Percentiles rank a stretch among this genome's conserved stretches.
These are phyloP conservation scores for Ephydatia muelleri DNA, from an alignment of 37 sponge, comb jelly and placozoan genomes.

Conservation along the genomic window DNA sequence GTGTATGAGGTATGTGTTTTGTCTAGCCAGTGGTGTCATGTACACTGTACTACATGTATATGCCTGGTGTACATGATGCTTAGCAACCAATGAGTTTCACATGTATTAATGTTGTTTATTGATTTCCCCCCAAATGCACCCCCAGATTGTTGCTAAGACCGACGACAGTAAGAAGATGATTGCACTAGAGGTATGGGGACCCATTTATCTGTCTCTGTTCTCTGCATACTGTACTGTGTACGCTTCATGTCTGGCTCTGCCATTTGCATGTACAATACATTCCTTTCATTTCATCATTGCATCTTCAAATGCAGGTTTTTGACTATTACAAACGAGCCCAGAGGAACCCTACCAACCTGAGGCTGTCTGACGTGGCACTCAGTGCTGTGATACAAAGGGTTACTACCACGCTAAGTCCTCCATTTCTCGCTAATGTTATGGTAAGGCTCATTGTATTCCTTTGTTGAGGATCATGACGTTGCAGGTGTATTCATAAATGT, in stretches of 20 bases:
- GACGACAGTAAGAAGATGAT: conserved; percentile 38
- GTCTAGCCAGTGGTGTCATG: background rate
- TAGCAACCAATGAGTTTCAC: background rate
- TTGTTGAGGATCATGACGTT: too few relatives aligned
- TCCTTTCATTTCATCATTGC: too few relatives aligned
- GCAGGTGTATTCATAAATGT: too few relatives aligned
- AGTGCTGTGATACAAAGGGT: conserved; percentile 29
- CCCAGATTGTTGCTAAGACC: conserved; percentile 22
- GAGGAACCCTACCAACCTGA: conserved; percentile 43
- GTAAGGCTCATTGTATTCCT: conserved; percentile 9
- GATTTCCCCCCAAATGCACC: background rate
- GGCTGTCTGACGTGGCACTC: conserved; percentile 35
- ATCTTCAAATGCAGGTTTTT: conserved; percentile 16
- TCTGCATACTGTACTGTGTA: background rate
- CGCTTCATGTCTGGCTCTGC: too few relatives aligned
- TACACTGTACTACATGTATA: background rate
- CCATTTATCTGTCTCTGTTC: background rate
- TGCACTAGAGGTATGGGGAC: conserved; percentile 21
- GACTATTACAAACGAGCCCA: conserved; percentile 15
- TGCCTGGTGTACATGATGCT: background rate
- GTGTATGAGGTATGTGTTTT: background rate
- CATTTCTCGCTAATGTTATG: conserved; percentile 38
- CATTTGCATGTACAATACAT: too few relatives aligned
- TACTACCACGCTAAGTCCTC: conserved; percentile 19
- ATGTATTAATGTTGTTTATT: background rate